Percentiles rank a stretch among this genome's conserved stretches.
phyloP scores from a whole-genome alignment of 1,140 invertebrate genomes.

The Rhyacophila brunnea region DNA sequence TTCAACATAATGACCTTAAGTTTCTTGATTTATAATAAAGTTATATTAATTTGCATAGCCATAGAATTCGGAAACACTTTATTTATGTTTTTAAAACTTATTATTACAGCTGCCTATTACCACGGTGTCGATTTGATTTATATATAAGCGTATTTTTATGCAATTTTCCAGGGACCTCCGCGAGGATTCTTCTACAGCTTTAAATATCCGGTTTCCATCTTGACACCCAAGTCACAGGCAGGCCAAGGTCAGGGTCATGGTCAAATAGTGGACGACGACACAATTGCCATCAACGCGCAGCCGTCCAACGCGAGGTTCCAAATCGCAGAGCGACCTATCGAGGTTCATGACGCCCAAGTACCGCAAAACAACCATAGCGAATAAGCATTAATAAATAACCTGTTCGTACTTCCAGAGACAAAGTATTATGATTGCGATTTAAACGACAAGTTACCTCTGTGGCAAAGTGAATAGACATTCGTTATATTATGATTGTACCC shows the following conservation, averaged over 20 bases:
- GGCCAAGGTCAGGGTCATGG: constrained; percentile 39
- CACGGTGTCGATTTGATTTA: too few relatives aligned
- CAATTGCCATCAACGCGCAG: constrained; percentile 37
- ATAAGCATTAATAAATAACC: neutral
- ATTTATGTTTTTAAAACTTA: too few relatives aligned
- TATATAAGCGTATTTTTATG: neutral
- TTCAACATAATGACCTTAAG: too few relatives aligned
- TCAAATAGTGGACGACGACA: constrained; percentile 43
- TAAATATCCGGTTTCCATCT: constrained; percentile 62
- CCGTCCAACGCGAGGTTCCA: constrained; percentile 35
- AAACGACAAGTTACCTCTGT: too few relatives aligned
- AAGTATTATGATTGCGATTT: too few relatives aligned
- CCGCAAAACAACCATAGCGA: constrained; percentile 5
- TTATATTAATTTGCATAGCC: too few relatives aligned
- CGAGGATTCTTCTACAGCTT: constrained; percentile 67
- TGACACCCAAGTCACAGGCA: constrained; percentile 49
- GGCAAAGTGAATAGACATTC: neutral
- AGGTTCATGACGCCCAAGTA: constrained; percentile 29
- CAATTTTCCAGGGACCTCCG: constrained; percentile 54
- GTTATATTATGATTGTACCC: neutral
- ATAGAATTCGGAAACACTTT: too few relatives aligned
- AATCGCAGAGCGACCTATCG: constrained; percentile 21
- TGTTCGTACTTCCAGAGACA: too few relatives aligned
- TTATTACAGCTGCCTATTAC: too few relatives aligned
- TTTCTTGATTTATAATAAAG: too few relatives aligned